Base-by-base conservation (phyloP, 2,888 invertebrate species). In the Plagodis pulveraria region DNA sequence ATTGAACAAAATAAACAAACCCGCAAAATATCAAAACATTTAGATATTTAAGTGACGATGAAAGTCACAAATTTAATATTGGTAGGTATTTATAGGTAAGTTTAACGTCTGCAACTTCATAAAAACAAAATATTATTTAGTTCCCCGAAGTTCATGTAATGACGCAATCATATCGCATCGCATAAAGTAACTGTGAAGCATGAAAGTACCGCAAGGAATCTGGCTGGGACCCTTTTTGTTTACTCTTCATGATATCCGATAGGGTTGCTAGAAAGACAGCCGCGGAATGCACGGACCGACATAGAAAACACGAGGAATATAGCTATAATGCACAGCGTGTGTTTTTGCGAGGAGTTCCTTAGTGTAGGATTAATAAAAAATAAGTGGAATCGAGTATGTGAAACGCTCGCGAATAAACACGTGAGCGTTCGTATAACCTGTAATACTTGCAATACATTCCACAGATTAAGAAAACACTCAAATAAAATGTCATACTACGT, bases 181-280 rank as follows among this genome's bases (percentile, higher is more conserved):
- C 64, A 68, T 67, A 67, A 62, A 71, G 51, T 71, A 74, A 74
- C 73, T 72, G 70, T 70, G 65, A 55, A 48, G 55, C 65, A 62
- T 58, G 63, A 73, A 76, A 72, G 77, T 80, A 79, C 82, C 79
- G 76, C 84, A 84, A 84, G 84, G 83, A 67, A 82, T 77, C 68
- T 76, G 56, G 72, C 63, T 79, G 77, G 83, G 84, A 74, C 79
- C 79, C 70, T 71, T 80, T 79, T 76, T 84, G 73, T 74, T 74
- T 73, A 71, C 33, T 59, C 48, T 63, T 49, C 41, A 53, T 46
- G 62, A 53, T 66, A 73, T 70, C 66, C 46, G 58, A 62, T 71
- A 66, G 61, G 61, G 36, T 67, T 46, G 47, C 41, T 52, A 34
- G 56, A 55, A 11, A 38, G 50, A 43, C 44, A 34, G 8, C 44